Conservation (phyloP, 2,888 invertebrate genomes). For the Lithosia quadra region DNA sequence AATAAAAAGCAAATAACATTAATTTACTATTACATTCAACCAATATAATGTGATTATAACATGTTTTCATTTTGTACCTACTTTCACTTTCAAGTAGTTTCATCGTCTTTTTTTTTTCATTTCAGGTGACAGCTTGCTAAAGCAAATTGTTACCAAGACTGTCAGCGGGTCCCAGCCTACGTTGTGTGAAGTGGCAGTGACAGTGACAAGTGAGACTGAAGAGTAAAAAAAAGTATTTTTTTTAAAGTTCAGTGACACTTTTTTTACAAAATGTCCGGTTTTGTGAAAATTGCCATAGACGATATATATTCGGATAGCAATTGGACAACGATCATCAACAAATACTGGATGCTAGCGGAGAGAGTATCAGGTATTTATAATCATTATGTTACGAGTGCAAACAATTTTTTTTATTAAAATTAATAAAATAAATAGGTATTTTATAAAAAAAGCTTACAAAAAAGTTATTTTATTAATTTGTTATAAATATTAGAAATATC, state of each 20-base stretch:
- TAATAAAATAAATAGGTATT: no score
- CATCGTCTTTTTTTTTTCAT: constrained; percentile 47
- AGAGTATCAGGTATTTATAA: constrained; percentile 89
- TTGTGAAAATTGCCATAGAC: constrained; percentile 89
- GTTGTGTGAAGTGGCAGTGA: constrained; percentile 67
- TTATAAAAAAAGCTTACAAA: no score
- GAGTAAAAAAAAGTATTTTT: background rate
- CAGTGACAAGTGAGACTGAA: constrained; percentile 63
- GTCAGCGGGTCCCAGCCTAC: constrained; percentile 37
- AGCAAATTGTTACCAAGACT: constrained; percentile 74
- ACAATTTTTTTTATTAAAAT: no score
- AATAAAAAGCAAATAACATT: background rate
- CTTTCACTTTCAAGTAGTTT: constrained; percentile 19
- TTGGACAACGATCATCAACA: constrained; percentile 89
- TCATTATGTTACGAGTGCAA: background rate
- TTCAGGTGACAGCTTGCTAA: constrained; percentile 81
- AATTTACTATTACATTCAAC: no score
- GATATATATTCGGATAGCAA: constrained; percentile 89
- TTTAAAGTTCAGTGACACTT: constrained; percentile 51
- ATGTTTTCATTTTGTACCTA: background rate
- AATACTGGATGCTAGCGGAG: constrained; percentile 91
- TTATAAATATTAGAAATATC: no score
- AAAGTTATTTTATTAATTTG: no score
- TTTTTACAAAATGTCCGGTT: constrained; percentile 85
- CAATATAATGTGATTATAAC: background rate